Conservation (phyloP, 2,888 invertebrate species). For the Icerya purchasi region DNA sequence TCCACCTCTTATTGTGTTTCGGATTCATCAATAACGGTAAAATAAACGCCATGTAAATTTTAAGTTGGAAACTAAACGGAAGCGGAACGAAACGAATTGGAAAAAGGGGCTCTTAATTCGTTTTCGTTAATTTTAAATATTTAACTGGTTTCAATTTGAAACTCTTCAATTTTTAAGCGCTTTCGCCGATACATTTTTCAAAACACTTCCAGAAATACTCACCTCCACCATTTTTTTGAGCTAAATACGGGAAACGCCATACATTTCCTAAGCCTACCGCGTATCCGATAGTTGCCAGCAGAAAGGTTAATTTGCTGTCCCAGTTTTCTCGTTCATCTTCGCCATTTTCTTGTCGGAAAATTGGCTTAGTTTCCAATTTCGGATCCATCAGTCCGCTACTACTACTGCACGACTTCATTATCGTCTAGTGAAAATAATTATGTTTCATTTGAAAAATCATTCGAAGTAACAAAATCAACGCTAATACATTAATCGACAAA, state of each 20-base stretch:
- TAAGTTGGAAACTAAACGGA: no score
- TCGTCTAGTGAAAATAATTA: constrained; percentile 10
- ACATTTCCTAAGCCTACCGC: constrained; percentile 88
- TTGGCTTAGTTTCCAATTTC: constrained; percentile 33
- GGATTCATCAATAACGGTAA: no score
- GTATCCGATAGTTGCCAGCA: constrained; percentile 81
- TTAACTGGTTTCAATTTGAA: no score
- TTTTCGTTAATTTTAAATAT: no score
- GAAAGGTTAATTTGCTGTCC: constrained; percentile 80
- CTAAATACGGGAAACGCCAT: constrained; percentile 86
- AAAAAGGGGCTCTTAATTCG: no score
- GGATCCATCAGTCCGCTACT: constrained; percentile 13
- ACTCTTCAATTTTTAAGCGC: no score
- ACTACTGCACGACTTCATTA: constrained; percentile 15
- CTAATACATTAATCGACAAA: no score
- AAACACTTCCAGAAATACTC: no score
- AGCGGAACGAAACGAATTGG: no score
- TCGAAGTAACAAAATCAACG: not conserved
- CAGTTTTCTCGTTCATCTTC: constrained; percentile 68
- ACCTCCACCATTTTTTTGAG: constrained; percentile 84
- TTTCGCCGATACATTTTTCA: no score
- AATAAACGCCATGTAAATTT: no score
- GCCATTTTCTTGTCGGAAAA: constrained; percentile 40
- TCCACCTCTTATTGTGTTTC: no score
- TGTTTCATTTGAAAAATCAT: not conserved